Conservation (phyloP, 2,797 vertebrate genomes). For the Liasis olivaceus region DNA sequence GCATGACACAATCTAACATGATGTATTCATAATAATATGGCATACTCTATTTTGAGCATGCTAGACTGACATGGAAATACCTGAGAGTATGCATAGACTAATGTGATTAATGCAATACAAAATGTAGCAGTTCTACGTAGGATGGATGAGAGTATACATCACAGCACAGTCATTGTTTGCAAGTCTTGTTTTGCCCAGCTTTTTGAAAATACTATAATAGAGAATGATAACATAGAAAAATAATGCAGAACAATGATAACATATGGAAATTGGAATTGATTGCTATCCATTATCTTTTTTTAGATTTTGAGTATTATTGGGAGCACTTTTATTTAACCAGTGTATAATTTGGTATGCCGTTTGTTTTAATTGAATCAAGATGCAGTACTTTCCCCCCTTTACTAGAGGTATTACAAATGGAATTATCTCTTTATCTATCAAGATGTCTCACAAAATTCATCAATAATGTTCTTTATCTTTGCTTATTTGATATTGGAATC, state of each 20-base stretch:
- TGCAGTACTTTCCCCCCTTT: no score
- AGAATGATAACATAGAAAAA: background rate
- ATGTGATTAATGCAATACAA: background rate
- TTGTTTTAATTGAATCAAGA: no score
- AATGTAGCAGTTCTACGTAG: no score
- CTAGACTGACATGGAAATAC: background rate
- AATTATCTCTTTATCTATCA: no score
- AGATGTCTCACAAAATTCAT: no score
- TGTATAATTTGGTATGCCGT: background rate
- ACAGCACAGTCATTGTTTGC: background rate
- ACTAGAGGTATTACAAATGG: no score
- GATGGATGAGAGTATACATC: background rate
- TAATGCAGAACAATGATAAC: background rate
- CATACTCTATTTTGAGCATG: background rate
- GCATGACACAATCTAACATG: background rate
- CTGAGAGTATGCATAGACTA: background rate
- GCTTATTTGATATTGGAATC: no score
- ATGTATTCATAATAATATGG: background rate
- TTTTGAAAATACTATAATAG: background rate
- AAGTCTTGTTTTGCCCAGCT: background rate
- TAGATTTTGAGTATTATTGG: background rate
- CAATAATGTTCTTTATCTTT: no score
- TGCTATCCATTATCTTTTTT: background rate
- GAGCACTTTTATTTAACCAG: background rate
- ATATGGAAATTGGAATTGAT: background rate